A percentile compares a stretch with the other conserved stretches of the same genome.
These are phyloP conservation scores for Psephotus haematonotus DNA, from an alignment of 2,113 vertebrate species.

Conservation along the genomic window DNA sequence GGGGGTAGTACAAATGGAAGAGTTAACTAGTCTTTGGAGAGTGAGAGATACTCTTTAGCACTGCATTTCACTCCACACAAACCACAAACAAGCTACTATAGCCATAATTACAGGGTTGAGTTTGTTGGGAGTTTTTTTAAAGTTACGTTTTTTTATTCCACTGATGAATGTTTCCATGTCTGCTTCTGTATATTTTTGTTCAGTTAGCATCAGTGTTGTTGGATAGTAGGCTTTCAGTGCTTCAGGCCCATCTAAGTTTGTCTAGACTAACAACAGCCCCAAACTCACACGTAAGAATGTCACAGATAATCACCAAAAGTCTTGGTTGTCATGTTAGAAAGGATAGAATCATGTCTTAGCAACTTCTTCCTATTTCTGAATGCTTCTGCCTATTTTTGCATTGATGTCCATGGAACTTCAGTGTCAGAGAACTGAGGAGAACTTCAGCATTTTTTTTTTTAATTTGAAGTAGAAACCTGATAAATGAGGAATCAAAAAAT, in stretches of 20 bases:
- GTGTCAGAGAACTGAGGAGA: background rate
- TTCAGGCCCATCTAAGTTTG: background rate
- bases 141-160: background rate
- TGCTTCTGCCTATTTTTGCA: background rate
- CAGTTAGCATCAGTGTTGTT: background rate
- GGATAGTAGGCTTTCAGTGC: background rate
- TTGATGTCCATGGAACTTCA: background rate
- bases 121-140: background rate
- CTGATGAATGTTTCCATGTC: background rate
- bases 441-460: background rate
- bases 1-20: background rate
- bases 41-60: background rate
- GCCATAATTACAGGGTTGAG: background rate
- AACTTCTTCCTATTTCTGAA: background rate
- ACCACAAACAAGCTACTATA: background rate
- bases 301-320: background rate
- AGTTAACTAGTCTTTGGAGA: background rate
- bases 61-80: background rate
- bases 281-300: background rate
- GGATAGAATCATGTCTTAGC: background rate
- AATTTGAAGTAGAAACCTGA: background rate
- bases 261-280: background rate
- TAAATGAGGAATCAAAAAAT: background rate
- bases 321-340: background rate
- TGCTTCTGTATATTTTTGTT: background rate